A percentile compares a stretch with the other conserved stretches of the same genome.
Conservation (phyloP, 2,797 vertebrate species). For the Cetoscarus ocellatus region DNA sequence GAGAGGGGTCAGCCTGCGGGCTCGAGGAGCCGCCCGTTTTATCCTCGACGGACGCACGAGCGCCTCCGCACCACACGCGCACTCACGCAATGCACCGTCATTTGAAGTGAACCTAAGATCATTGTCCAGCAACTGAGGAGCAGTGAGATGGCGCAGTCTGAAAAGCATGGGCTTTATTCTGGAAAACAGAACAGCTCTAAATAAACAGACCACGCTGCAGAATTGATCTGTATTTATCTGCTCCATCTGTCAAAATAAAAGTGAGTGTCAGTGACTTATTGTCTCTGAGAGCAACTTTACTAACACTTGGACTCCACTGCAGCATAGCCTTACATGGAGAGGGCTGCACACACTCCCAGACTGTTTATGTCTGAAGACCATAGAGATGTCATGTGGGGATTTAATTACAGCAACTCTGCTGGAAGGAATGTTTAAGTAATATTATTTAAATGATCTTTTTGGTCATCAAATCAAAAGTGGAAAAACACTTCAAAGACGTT, state of each 20-base stretch:
- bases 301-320: slow-evolving; percentile 19
- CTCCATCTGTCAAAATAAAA: slow-evolving; percentile 22
- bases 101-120: neutral
- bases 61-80: neutral
- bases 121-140: slow-evolving; percentile 18
- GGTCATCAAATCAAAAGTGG: no score
- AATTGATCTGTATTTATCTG: slow-evolving; percentile 38
- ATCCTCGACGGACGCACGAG: slow-evolving; percentile 1
- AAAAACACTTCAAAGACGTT: no score
- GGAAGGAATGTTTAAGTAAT: neutral
- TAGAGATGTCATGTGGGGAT: slow-evolving; percentile 52
- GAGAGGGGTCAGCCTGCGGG: slow-evolving; percentile 8
- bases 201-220: slow-evolving; percentile 23
- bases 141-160: neutral
- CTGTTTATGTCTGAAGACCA: slow-evolving; percentile 54
- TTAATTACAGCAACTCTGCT: slow-evolving; percentile 4
- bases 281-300: slow-evolving; percentile 22
- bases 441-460: neutral
- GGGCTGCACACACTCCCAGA: slow-evolving; percentile 11
- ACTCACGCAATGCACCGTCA: neutral
- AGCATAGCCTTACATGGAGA: slow-evolving; percentile 75
- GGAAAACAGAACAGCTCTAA: slow-evolving; percentile 10
- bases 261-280: slow-evolving; percentile 19
- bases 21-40: slow-evolving; percentile 17
- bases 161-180: neutral